Evolutionary conservation across 2,113 vertebrate species (phyloP), one percentile per base, ranked within the genome.

Genomic region (Gallinago paraguaiae): DNA sequence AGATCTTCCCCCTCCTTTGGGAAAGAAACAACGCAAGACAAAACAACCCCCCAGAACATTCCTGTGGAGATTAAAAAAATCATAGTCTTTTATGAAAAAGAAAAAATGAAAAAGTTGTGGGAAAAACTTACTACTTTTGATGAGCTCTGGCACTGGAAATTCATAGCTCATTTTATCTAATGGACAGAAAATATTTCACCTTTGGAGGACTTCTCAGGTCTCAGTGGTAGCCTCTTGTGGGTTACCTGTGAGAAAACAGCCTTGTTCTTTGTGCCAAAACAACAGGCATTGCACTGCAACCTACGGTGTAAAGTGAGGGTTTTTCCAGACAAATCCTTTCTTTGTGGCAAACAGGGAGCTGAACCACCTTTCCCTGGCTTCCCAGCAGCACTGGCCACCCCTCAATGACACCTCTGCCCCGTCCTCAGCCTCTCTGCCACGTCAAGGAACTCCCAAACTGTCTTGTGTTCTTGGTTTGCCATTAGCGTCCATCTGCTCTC

Each of bases 1-100:
- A 95, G 83, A 89, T 89, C 91, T 86, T 95, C 53, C 48, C 17
- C 3, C 65, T 93, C 77, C 69, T 76, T 92, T 92, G 94, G 86
- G 89, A 93, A 88, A 95, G 69, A 86, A 95, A 61, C 48, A 82
- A 63, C 88, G 51, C 93, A 95, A 95, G 83, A 86, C 94, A 95
- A 91, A 95, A 91, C 88, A 93, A 93, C 93, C 31, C 43, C 64
- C 48, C 53, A 76, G 86, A 89, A 93, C 93, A 95, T 95, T 95
- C 94, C 72, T 91, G 83, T 53, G 90, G 89, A 87, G 92, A 95
- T 95, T 82, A 82, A 93, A 96, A 92, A 90, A 83, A 51, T 33
- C 33, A n/a, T 56, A 46, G n/a, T 35, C 25, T 77, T 90, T 87
- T 48, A 72, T 72, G 75, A 16, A 27, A 56, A 88, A 54, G 16